Base-by-base conservation (phyloP, 1,140 invertebrate genomes). In the Leptinotarsa texana region DNA sequence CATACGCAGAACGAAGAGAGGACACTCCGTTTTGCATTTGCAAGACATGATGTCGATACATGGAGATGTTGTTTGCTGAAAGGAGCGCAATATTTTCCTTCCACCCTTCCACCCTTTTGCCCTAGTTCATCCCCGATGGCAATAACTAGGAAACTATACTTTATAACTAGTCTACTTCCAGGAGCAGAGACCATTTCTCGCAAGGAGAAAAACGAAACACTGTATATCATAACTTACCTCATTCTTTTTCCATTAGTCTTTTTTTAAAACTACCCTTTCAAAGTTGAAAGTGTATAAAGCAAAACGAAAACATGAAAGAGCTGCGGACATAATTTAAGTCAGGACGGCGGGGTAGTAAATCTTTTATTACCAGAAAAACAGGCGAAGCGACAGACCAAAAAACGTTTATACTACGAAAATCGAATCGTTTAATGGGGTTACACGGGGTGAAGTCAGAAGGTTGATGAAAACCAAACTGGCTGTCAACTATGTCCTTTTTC, bases 181-280 rank as follows among this genome's bases (percentile, higher is more conserved):
- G 3, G 13, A 57, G 51, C 51, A 17, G 15, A 57, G 13, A 42
- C 33, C 33, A 0, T 42, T 42, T 42, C 13, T 15, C 51, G 1
- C 51, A 57, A 57, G 13, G 2, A 57, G n/a, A 57, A 57, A 57
- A 57, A 15, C 51, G n/a, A 18, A 57, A 57, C 51, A 57, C 51
- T 57, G 51, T 57, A 42, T 42, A 57, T 57, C 51, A 57, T 57
- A 57, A 57, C 51, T 57, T 57, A 57, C n/a, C 51, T 57, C 51
- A 57, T 57, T 57, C 51, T 17, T 57, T 57, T 57, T 57, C 51
- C 51, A 57, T 57, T 57, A 57, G 13, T 6, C 13, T 17, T 57
- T 57, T 57, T 57, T 57, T n/a, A 5, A 57, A 57, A 57, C 4
- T 57, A 57, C 3, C 51, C 51, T 15, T 18, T 57, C 51, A 57